Evolutionary conservation across 2,113 vertebrate species (phyloP), one percentile per base, ranked within the genome.

Genomic region (Erinaceus europaeus): DNA sequence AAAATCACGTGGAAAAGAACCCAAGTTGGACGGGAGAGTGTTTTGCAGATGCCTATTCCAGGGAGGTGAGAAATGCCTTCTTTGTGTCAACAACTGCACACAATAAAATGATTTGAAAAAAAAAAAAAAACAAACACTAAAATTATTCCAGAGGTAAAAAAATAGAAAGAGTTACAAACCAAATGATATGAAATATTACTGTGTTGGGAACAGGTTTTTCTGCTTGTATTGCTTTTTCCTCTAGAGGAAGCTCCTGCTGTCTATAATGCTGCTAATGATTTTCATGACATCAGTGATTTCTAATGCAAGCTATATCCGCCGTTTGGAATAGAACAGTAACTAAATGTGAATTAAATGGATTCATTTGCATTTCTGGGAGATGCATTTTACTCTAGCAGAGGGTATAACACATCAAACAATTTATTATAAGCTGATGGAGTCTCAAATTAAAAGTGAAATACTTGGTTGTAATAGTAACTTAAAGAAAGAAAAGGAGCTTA

Each of bases 291-390:
- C 53, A 65, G 77, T 68, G 57, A 77, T 89, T 94, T 89, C 72
- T 44, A 52, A 9, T 46, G 12, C 75, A 82, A 89, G 46, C 74
- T 29, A 69, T 32, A 69, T 84, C 18, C 91, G 40, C 59, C 61
- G 52, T 89, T 90, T 87, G 62, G 44, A 81, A 69, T 89, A 40
- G 83, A 57, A 48, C 87, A 73, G 50, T 64, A 92, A 59, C 14
- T 44, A 52, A 77, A 84, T 84, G 67, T 86, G 86, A 87, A 46
- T 77, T 77, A 91, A 91, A 85, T 82, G 48, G 59, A 8, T 65
- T 91, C 29, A 91, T 90, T 83, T 86, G 61, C 71, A 83, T 86
- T 78, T 79, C 71, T 75, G 80, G 14, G 38, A 88, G 23, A 74
- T 29, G 64, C 10, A n/a, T n/a, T 90, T 78, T 53, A 3, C 81